Evolutionary conservation across 2,113 vertebrate genomes (phyloP), one percentile per base, ranked within the genome.

Genomic region (Catharus bicknelli): DNA sequence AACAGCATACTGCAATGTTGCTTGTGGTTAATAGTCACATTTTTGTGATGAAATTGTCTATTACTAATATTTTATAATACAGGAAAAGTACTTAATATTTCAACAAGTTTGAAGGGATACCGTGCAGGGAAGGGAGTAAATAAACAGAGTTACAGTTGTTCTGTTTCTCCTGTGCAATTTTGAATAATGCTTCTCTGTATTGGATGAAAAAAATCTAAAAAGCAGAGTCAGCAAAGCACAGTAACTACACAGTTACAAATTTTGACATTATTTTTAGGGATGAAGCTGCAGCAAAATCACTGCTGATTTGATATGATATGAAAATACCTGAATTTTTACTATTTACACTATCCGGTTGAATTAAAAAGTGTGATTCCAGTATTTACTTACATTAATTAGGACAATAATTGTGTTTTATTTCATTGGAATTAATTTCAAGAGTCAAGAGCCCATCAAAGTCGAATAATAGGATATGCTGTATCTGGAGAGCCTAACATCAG

Each of bases 41-140:
- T 96, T 91, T 68, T 63, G 20, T 78, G 75, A 94, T 95, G 32
- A 66, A 68, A 45, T 82, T 79, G 40, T 93, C 76, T 59, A 6
- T 78, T 83, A 36, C n/a, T 55, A 45, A 30, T 18, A 48, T 79
- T 90, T 93, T 66, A 29, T 89, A 88, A 63, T 53, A 29, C 32
- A 54, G 42, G 66, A 85, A 51, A 78, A 84, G 14, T 75, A 50
- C 64, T 86, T 77, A 83, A 72, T 38, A 57, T 34, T 59, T 53
- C 66, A 92, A 53, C 36, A 91, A 88, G 42, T 75, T 72, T 48
- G 73, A 53, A 87, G 72, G 68, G 50, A 55, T 82, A 50, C 70
- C 32, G 74, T 94, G 15, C 32, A 68, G 48, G 53, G 43, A 66
- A 72, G 11, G 50, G 77, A 83, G 16, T 38, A 12, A 32, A 88